Percentiles rank a stretch among this genome's conserved stretches.
These are phyloP conservation scores for Engystomops pustulosus DNA, from an alignment of 2,113 vertebrate species.

Conservation along the genomic window DNA sequence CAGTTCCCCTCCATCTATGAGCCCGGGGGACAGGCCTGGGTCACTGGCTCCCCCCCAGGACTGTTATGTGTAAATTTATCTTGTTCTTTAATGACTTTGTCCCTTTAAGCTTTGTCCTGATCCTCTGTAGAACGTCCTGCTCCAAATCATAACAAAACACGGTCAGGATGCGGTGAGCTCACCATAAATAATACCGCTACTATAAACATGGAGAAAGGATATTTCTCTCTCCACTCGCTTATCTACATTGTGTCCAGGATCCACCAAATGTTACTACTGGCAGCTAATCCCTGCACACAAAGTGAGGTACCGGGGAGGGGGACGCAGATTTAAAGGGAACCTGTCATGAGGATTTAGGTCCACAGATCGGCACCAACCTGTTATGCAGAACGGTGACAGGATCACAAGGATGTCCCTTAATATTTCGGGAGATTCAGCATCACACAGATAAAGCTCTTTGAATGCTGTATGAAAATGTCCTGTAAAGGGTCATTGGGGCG, in stretches of 20 bases:
- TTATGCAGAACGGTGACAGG: no score
- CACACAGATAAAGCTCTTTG: no score
- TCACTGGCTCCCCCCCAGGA: neutral
- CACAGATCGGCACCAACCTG: no score
- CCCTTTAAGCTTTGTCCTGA: constrained; percentile 30
- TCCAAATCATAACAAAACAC: constrained; percentile 39
- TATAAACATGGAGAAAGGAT: constrained; percentile 38
- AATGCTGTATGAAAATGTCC: no score
- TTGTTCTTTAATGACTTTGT: constrained; percentile 8
- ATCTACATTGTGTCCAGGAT: constrained; percentile 41
- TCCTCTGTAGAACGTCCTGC: constrained; percentile 39
- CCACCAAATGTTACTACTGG: constrained; percentile 22
- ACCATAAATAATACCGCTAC: constrained; percentile 17
- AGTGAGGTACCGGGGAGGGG: neutral
- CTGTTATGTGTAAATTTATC: neutral
- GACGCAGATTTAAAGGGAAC: no score
- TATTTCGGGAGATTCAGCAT: no score
- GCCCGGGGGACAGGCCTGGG: neutral
- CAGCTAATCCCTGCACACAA: constrained; percentile 13
- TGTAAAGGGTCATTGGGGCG: no score
- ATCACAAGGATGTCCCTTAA: no score
- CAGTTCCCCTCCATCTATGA: constrained; percentile 16
- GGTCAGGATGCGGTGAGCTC: constrained; percentile 30
- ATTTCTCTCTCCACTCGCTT: constrained; percentile 39
- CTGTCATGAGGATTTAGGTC: no score